Evolutionary conservation across 2,888 invertebrate genomes (phyloP).

Genomic region (Cerastis leucographa): DNA sequence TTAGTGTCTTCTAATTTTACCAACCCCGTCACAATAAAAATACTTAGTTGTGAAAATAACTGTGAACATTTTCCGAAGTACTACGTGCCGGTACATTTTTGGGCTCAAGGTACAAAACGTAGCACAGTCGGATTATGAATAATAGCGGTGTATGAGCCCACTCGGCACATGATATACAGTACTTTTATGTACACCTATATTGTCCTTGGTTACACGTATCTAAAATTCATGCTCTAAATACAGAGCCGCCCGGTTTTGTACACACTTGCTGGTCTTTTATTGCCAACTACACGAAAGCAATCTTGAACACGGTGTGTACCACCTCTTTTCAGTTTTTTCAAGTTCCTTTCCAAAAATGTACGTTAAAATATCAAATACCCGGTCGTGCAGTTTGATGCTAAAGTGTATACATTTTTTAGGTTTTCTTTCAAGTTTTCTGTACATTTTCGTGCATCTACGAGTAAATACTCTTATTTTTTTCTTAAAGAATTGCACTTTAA

Average conservation of each 20-base stretch:
- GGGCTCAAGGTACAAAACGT: conserved; percentile 55
- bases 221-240: conserved; percentile 85
- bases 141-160: conserved; percentile 65
- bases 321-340: conserved; percentile 46
- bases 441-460: conserved; percentile 9
- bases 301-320: conserved; percentile 72
- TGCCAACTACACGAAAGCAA: conserved; percentile 81
- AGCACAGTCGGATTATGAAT: conserved; percentile 66
- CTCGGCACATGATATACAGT: conserved; percentile 69
- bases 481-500: neutral
- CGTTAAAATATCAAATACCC: conserved; percentile 43
- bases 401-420: conserved; percentile 10
- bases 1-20: conserved; percentile 33
- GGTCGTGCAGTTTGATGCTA: conserved; percentile 23
- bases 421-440: conserved; percentile 32
- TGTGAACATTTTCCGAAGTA: conserved; percentile 44
- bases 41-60: conserved; percentile 56
- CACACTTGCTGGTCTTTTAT: conserved; percentile 79
- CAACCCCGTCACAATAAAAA: conserved; percentile 48
- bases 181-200: conserved; percentile 70
- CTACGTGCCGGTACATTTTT: conserved; percentile 49
- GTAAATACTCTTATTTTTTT: neutral
- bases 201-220: conserved; percentile 78
- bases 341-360: conserved; percentile 30
- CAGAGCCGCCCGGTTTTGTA: conserved; percentile 74